A percentile compares a stretch with the other conserved stretches of the same genome.
Evolutionary conservation across 2,888 invertebrate genomes (phyloP).

Genomic region (Chirona hameri): DNA sequence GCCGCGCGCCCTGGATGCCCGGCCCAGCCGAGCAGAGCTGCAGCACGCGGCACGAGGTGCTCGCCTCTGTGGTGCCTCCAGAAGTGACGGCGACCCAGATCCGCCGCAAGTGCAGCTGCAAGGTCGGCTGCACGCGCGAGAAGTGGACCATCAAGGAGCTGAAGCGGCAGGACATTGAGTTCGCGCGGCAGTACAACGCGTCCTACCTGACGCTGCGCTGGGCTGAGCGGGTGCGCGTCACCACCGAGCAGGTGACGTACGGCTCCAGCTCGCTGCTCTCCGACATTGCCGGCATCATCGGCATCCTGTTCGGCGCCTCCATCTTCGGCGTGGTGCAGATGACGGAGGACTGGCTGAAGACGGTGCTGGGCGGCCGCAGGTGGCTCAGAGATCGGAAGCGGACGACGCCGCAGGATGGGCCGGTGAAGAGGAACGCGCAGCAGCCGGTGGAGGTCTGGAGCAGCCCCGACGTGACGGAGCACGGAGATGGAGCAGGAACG

Average conservation of each 20-base stretch:
- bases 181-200: not conserved
- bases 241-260: not conserved
- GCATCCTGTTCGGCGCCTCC: conserved; percentile 9
- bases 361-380: too few relatives aligned
- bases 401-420: too few relatives aligned
- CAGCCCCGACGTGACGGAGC: too few relatives aligned
- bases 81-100: not conserved
- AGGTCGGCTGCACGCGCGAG: not conserved
- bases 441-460: too few relatives aligned
- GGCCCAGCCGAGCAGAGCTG: not conserved
- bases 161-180: not conserved
- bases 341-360: not conserved
- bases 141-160: not conserved
- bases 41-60: not conserved
- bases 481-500: too few relatives aligned
- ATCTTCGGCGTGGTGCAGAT: not conserved
- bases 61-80: not conserved
- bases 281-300: conserved; percentile 13
- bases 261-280: not conserved
- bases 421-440: too few relatives aligned
- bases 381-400: too few relatives aligned
- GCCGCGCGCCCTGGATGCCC: conserved; percentile 13
- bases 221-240: not conserved
- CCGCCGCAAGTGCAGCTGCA: not conserved
- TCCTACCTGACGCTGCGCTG: not conserved